Evolutionary conservation across 1,140 invertebrate species (phyloP), one percentile per base, ranked within the genome.

Genomic region (Pseudomyrmex pallidus): DNA sequence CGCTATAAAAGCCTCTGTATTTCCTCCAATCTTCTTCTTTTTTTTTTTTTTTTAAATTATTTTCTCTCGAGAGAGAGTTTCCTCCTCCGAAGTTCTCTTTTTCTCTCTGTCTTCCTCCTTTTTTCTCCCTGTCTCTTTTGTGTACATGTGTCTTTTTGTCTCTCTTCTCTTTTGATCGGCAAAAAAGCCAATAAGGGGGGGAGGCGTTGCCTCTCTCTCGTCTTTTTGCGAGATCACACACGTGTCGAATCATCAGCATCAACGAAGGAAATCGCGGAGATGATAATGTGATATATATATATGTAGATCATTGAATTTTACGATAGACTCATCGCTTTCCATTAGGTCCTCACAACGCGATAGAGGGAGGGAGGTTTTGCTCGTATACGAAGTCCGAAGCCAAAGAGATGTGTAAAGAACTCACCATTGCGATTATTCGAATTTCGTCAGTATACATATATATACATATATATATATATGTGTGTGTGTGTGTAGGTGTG

Each of bases 1-100:
- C 50, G 74, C 83, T 50, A 82, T 35, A 35, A 35, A 35, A 5
- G 52, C 66, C 52, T 82, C 74, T 85, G 82, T 88, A 88, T 87
- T 87, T 76, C 20, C 73, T 76, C n/a, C 73, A 74, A 2, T 74
- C 46, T 54, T 20, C 17, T 13, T 80, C 0, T 72, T 20, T 74
- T 7, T 46, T n/a, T 59, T 35, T 82, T 50, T 62, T 80, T 74
- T 44, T 61, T 66, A 25, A 76, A 67, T 59, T 67, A 77, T 77
- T 83, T 83, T 8, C 8, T 73, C 48, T 77, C 52, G 54, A 10
- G 44, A 35, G 5, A 35, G 35, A 35, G 5, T 35, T 35, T 35
- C 5, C 35, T 35, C 25, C 25, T 25, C 2, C 25, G 2, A 25
- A 25, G 2, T 25, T 35, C 15, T 83, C 20, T 48, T 48, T 12